Evolutionary conservation across 2,888 invertebrate genomes (phyloP), one percentile per base, ranked within the genome.

Genomic region (Marronus borbonicus): DNA sequence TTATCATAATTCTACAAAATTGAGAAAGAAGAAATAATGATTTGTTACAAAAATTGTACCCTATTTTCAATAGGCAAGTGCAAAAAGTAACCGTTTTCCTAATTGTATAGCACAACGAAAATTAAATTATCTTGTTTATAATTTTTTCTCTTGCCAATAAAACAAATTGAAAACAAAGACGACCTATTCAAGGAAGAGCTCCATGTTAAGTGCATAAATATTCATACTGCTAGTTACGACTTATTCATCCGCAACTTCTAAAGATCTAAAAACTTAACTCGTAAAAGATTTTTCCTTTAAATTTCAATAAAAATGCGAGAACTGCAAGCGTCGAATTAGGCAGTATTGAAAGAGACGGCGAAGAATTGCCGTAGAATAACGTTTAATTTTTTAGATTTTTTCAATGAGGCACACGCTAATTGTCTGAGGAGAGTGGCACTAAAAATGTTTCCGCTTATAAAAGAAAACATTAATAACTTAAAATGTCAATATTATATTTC

Each of bases 321-420:
- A 84, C 82, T 84, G 85, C 85, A 83, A 84, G 84, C 84, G 83
- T 82, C 83, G 85, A 86, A 86, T 86, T 86, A 86, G 86, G 83
- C 81, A 82, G 85, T 84, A 86, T 86, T 86, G 86, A 86, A 85
- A 84, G 82, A 82, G 83, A 78, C 84, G 85, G 83, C 82, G 83
- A 75, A 84, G 85, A 85, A 75, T 76, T 66, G 78, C 81, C 82
- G 82, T 83, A 85, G 85, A 86, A 85, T 86, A 85, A 84, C 86
- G 85, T 83, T 85, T 86, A 86, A 84, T 86, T 86, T 86, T 79
- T 44, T 44, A 44, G 44, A 44, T 44, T 44, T 44, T 85, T 85
- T 82, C 82, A 83, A 81, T 80, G 82, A 78, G 80, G 82, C 82
- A 83, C 84, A 83, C 82, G 83, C 84, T 85, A 85, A 85, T 85